These are phyloP conservation scores for Gephyroberyx darwinii DNA, from an alignment of 2,797 vertebrate genomes.

Conservation along the genomic window DNA sequence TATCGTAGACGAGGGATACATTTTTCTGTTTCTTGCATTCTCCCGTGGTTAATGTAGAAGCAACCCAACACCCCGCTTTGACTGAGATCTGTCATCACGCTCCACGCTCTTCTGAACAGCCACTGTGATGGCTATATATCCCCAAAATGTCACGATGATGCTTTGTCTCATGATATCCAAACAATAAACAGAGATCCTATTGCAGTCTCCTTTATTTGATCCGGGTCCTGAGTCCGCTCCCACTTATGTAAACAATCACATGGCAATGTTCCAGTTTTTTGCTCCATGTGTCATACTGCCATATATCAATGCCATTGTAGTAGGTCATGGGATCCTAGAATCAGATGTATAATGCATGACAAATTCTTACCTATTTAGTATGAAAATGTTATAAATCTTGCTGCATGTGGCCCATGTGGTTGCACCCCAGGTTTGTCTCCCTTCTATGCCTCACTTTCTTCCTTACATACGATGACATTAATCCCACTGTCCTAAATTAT, in stretches of 20 bases:
- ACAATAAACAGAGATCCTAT: conserved; percentile 14
- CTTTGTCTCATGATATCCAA: conserved; percentile 23
- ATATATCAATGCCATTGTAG: conserved; percentile 12
- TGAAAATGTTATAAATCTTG: conserved; percentile 1
- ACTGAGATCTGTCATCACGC: conserved; percentile 21
- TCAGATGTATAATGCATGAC: conserved; percentile 25
- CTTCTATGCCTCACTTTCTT: conserved; percentile 28
- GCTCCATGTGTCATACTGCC: too few species aligned
- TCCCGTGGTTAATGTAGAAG: neutral
- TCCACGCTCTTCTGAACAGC: neutral
- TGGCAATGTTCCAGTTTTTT: too few species aligned
- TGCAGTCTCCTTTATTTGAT: conserved; percentile 15
- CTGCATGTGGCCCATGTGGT: too few species aligned
- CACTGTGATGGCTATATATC: neutral
- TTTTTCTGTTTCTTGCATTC: conserved; percentile 13
- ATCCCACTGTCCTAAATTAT: conserved; percentile 44
- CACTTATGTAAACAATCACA: too few species aligned
- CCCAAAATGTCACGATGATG: neutral
- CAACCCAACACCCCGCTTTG: neutral
- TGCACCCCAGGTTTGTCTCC: conserved; percentile 26
- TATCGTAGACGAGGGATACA: neutral
- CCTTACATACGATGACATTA: conserved; percentile 44
- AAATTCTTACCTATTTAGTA: conserved; percentile 1
- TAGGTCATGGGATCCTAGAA: conserved; percentile 22
- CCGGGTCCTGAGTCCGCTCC: neutral